Base-by-base conservation (phyloP, 2,797 vertebrate genomes). In the Microcaecilia unicolor region DNA sequence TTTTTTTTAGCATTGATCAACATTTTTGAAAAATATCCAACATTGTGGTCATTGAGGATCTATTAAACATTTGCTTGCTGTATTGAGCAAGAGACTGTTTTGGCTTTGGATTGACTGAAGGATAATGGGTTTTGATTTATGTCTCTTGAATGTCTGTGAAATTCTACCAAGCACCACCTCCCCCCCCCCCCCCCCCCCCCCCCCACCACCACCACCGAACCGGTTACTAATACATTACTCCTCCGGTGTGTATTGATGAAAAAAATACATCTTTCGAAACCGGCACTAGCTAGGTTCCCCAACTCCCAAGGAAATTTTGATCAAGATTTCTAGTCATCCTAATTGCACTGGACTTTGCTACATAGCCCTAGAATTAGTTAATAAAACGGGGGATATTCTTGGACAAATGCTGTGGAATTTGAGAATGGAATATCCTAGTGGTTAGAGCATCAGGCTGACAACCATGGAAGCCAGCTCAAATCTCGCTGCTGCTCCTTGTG, bases 101-200 rank as follows among this genome's bases (percentile, higher is more conserved):
- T 68, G 78, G 81, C 72, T 75, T 58, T 65, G 60, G 52, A 25
- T n/a, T 29, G 55, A 69, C 64, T 57, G 52, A 56, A 72, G 72
- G 51, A 66, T 83, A 77, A 74, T 80, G 69, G 65, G 40, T 66
- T 70, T 61, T 77, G 81, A 86, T 81, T 85, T 79, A 82, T 78
- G 62, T 67, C 65, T 50, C 66, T 60, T 59, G 66, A 74, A 70
- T 51, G 31, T 54, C 60, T 47, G 48, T 44, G 48, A 55, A 49
- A 16, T 57, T 49, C 46, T 58, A 61, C 37, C 57, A 44, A 61
- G 54, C 48, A 57, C 37, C 50, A 35, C 49, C 55, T 51, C 60
- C n/a, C n/a, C n/a, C n/a, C n/a, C n/a, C n/a, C n/a, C n/a, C n/a
- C n/a, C n/a, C n/a, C n/a, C n/a, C n/a, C n/a, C n/a, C n/a, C n/a